These are phyloP conservation scores for Campaea margaritaria DNA, from an alignment of 2,888 invertebrate genomes.

Conservation along the genomic window DNA sequence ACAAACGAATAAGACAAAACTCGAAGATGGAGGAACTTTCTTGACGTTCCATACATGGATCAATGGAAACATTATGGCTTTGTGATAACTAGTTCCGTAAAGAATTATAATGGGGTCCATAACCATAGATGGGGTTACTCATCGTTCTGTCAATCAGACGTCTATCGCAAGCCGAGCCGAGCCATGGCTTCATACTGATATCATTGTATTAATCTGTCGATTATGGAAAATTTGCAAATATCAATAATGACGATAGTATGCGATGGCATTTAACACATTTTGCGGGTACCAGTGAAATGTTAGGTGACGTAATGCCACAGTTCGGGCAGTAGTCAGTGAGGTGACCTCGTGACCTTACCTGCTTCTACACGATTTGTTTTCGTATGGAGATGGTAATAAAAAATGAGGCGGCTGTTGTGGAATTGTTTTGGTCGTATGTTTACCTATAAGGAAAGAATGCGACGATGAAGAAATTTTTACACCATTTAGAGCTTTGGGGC, in stretches of 20 bases:
- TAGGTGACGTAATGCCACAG: conserved; percentile 30
- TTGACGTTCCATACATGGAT: too few species aligned
- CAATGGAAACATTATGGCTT: too few species aligned
- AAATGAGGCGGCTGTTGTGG: too few species aligned
- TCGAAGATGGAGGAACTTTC: too few species aligned
- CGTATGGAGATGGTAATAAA: not conserved
- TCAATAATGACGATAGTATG: conserved; percentile 28
- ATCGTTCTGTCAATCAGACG: conserved; percentile 2
- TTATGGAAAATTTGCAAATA: conserved; percentile 20
- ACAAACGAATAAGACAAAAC: too few species aligned
- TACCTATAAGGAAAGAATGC: not conserved
- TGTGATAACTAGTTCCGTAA: too few species aligned
- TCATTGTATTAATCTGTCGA: conserved; percentile 13
- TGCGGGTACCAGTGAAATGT: conserved; percentile 13
- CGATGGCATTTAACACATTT: conserved; percentile 25
- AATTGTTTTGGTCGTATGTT: not conserved
- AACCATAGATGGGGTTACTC: not conserved
- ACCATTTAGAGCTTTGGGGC: too few species aligned
- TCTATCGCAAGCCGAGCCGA: conserved; percentile 2
- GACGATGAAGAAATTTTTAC: too few species aligned
- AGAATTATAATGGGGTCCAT: not conserved
- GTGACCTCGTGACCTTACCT: conserved; percentile 27
- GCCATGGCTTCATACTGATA: not conserved
- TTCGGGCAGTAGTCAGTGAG: conserved; percentile 8
- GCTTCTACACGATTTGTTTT: conserved; percentile 7